phyloP scores from a whole-genome alignment of 2,113 vertebrate species.

The Xenopus tropicalis region DNA sequence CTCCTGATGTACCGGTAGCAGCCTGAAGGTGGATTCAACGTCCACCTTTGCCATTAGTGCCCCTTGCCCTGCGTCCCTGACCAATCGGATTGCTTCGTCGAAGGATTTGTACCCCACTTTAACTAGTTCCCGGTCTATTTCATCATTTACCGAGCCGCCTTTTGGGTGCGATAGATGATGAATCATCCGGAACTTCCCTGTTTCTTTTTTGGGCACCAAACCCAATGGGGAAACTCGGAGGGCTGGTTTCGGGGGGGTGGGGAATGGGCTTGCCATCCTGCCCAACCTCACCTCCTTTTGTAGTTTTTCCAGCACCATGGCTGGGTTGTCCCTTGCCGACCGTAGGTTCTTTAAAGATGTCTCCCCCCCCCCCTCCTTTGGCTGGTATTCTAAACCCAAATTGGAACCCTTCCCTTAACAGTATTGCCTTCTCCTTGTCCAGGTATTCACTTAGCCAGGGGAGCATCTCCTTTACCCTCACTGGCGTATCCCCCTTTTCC shows the following conservation, averaged over 20 bases:
- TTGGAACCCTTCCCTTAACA: too few species aligned
- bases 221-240: too few species aligned
- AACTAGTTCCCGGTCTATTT: not conserved
- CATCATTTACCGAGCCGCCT: not conserved
- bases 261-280: too few species aligned
- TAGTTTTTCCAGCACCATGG: too few species aligned
- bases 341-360: not conserved
- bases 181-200: not conserved
- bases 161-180: not conserved
- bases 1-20: not conserved
- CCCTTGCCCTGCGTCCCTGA: not conserved
- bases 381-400: too few species aligned
- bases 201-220: too few species aligned
- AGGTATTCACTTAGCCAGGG: not conserved
- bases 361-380: too few species aligned
- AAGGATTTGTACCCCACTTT: not conserved
- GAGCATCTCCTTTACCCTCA: not conserved
- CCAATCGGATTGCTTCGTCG: not conserved
- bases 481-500: too few species aligned
- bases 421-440: not conserved
- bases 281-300: not conserved
- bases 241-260: too few species aligned
- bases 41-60: too few species aligned
- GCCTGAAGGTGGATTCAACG: not conserved
- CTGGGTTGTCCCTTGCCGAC: not conserved